Evolutionary conservation across 2,888 invertebrate species (phyloP).

Genomic region (Cantharis flavilabris): DNA sequence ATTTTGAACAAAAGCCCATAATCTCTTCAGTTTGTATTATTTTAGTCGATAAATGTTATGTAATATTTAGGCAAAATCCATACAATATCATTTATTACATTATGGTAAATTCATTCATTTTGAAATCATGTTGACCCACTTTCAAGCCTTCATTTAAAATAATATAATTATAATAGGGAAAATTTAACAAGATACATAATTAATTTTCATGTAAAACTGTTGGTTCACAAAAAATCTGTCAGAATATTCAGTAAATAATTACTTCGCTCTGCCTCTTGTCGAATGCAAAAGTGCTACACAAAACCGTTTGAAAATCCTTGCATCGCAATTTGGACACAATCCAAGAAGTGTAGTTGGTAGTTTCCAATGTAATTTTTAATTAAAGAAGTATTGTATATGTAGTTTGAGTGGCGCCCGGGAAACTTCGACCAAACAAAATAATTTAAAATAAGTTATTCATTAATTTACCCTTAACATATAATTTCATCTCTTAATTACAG

Average conservation of each 20-base stretch:
- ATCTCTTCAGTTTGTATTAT: not conserved
- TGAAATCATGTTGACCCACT: not conserved
- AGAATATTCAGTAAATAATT: not conserved
- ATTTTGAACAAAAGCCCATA: constrained; percentile 3
- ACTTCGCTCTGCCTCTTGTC: not conserved
- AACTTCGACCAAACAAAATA: not conserved
- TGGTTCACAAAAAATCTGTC: not conserved
- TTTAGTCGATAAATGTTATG: not conserved
- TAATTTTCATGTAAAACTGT: not conserved
- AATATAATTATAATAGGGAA: not conserved
- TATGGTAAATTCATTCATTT: not conserved
- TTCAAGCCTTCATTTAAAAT: not conserved
- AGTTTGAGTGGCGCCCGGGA: not conserved
- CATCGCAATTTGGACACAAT: not conserved
- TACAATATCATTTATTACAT: not conserved
- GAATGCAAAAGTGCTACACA: not conserved
- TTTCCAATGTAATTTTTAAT: not conserved
- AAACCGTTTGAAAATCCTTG: not conserved
- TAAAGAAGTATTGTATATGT: not conserved
- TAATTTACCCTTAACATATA: not conserved
- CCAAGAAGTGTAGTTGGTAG: not conserved
- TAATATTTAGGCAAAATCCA: not conserved
- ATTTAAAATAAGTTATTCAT: not conserved
- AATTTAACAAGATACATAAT: not conserved
- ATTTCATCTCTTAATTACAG: not conserved